Evolutionary conservation across 2,888 invertebrate genomes (phyloP).

Genomic region (Drosophila macrospina): DNA sequence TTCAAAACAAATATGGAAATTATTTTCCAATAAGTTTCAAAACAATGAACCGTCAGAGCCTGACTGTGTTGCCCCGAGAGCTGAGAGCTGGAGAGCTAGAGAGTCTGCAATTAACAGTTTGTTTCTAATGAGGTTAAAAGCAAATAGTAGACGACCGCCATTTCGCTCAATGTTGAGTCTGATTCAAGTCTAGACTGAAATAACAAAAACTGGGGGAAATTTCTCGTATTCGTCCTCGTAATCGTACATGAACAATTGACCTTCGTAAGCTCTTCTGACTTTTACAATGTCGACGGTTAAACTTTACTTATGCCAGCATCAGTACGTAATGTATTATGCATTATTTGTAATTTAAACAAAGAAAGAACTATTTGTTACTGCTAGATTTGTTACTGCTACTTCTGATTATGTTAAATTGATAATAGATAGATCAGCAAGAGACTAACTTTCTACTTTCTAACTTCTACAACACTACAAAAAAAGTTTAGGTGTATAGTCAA

Average conservation of each 20-base stretch:
- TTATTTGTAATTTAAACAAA: not conserved
- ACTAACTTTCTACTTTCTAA: too few relatives aligned
- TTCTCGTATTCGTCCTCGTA: constrained; percentile 26
- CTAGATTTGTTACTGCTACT: not conserved
- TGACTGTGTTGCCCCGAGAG: not conserved
- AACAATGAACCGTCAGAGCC: constrained; percentile 36
- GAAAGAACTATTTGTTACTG: not conserved
- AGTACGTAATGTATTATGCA: not conserved
- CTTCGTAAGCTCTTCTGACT: constrained; percentile 21
- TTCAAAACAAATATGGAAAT: constrained; percentile 66
- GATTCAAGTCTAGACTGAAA: constrained; percentile 72
- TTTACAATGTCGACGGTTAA: constrained; percentile 17
- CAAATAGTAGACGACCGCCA: constrained; percentile 64
- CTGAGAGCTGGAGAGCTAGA: not conserved
- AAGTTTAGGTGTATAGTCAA: too few relatives aligned
- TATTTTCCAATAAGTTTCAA: constrained; percentile 73
- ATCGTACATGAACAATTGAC: constrained; percentile 23
- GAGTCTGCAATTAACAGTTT: constrained; percentile 53
- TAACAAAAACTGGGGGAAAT: constrained; percentile 44
- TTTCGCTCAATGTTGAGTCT: constrained; percentile 61
- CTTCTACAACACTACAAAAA: too few relatives aligned
- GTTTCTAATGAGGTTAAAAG: constrained; percentile 79
- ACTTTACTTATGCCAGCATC: constrained; percentile 25
- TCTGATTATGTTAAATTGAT: too few relatives aligned
- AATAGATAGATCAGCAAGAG: too few relatives aligned